These are phyloP conservation scores for Radopholus similis DNA, from an alignment of 1,140 invertebrate species.

Conservation along the genomic window DNA sequence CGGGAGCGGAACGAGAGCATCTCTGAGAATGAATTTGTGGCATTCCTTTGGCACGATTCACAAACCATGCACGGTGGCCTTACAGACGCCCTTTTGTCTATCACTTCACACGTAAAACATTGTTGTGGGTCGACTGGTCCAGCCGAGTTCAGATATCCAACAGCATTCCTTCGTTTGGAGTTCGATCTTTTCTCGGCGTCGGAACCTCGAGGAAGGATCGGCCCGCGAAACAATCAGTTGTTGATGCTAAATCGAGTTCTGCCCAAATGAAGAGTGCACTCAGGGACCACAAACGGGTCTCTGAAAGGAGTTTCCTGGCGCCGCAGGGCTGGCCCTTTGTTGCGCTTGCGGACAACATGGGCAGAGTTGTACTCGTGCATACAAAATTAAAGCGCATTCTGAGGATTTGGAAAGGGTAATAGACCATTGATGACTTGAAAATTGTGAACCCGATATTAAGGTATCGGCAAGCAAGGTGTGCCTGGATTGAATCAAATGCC, in stretches of 20 bases:
- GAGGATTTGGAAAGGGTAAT: constrained; percentile 34
- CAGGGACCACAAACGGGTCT: constrained; percentile 10
- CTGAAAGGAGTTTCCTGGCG: constrained; percentile 22
- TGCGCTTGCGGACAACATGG: constrained; percentile 30
- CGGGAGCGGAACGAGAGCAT: background rate
- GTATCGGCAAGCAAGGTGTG: constrained; percentile 42
- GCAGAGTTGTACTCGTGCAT: constrained; percentile 35
- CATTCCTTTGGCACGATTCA: constrained; percentile 26
- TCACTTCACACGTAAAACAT: constrained; percentile 16
- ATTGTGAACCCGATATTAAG: constrained; percentile 6
- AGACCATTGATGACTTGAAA: background rate
- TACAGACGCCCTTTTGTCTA: constrained; percentile 11
- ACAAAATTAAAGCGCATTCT: constrained; percentile 27
- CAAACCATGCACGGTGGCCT: constrained; percentile 4
- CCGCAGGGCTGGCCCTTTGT: constrained; percentile 38
- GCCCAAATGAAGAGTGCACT: constrained; percentile 2
- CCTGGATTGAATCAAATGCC: constrained; percentile 32
- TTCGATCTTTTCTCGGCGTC: constrained; percentile 40
- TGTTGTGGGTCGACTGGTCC: background rate
- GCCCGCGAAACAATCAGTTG: constrained; percentile 20
- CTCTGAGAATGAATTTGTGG: constrained; percentile 7
- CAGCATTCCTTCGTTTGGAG: constrained; percentile 39
- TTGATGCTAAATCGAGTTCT: constrained; percentile 6
- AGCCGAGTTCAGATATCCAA: constrained; percentile 13
- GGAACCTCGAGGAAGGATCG: constrained; percentile 32